Conservation (phyloP, 2,797 vertebrate genomes). For the Mareca strepera region DNA sequence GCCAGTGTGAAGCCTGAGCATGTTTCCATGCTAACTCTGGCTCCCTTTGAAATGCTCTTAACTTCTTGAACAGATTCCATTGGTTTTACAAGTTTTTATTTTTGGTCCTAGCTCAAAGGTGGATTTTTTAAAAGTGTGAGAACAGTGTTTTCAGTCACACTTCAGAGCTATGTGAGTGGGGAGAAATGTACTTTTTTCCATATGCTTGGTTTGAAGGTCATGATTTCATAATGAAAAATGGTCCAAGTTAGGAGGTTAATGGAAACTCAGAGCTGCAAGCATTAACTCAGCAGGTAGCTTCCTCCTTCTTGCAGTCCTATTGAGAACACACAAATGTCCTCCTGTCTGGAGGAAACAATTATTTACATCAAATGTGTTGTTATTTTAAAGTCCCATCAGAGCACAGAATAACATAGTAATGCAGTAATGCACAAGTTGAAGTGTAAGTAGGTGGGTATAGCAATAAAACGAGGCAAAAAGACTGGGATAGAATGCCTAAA, state of each 20-base stretch:
- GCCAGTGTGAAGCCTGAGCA: not conserved
- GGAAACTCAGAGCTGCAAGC: constrained; percentile 4
- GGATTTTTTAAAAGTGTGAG: not conserved
- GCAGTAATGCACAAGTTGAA: not conserved
- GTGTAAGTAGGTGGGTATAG: not conserved
- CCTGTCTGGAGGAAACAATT: constrained; percentile 27
- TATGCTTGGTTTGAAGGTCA: constrained; percentile 7
- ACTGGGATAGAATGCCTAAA: not conserved
- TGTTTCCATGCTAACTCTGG: not conserved
- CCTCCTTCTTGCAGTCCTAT: not conserved
- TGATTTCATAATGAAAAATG: constrained; percentile 18
- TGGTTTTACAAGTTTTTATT: not conserved
- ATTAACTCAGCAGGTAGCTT: constrained; percentile 55
- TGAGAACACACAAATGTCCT: constrained; percentile 14
- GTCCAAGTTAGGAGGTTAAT: constrained; percentile 24
- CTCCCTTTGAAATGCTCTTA: not conserved
- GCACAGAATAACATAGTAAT: not conserved
- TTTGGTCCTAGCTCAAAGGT: not conserved
- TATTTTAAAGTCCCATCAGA: constrained; percentile 26
- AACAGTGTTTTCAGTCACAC: not conserved
- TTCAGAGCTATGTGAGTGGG: not conserved
- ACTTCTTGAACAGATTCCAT: not conserved
- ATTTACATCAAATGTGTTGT: not conserved
- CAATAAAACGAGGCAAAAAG: not conserved
- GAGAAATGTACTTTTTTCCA: not conserved